Percentiles rank a stretch among this genome's conserved stretches.
These are phyloP conservation scores for Coregonus sp. DNA, from an alignment of 2,797 vertebrate species.

Conservation along the genomic window DNA sequence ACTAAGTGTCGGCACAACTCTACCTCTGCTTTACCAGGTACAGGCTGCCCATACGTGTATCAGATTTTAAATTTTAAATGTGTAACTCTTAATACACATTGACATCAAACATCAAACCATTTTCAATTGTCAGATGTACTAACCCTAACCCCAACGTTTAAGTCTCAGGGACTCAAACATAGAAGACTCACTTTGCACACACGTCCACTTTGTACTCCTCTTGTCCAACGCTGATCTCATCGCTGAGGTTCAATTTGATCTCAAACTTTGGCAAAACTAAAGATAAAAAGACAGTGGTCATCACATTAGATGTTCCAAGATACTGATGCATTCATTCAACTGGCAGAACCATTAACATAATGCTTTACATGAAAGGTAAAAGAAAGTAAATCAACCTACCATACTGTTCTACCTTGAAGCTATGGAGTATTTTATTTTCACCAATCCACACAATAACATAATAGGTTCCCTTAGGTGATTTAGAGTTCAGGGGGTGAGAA, in stretches of 20 bases:
- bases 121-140: background rate
- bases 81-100: no score
- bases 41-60: constrained; percentile 63
- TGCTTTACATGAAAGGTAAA: background rate
- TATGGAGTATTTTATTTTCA: constrained; percentile 10
- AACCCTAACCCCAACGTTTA: background rate
- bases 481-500: constrained; percentile 71
- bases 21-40: background rate
- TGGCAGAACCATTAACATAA: background rate
- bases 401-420: constrained; percentile 75
- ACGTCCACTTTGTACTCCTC: constrained; percentile 41
- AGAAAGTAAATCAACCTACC: constrained; percentile 56
- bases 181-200: constrained; percentile 59
- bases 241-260: constrained; percentile 19
- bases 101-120: no score
- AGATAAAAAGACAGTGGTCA: background rate
- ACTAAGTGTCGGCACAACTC: constrained; percentile 23
- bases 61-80: constrained; percentile 25
- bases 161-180: background rate
- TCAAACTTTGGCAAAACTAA: constrained; percentile 70
- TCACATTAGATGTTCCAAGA: background rate
- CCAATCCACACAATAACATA: constrained; percentile 7
- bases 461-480: constrained; percentile 67
- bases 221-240: constrained; percentile 36
- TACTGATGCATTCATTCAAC: no score